Evolutionary conservation across 1,140 invertebrate species (phyloP), one percentile per base, ranked within the genome.

Genomic region (Ceratina australensis): DNA sequence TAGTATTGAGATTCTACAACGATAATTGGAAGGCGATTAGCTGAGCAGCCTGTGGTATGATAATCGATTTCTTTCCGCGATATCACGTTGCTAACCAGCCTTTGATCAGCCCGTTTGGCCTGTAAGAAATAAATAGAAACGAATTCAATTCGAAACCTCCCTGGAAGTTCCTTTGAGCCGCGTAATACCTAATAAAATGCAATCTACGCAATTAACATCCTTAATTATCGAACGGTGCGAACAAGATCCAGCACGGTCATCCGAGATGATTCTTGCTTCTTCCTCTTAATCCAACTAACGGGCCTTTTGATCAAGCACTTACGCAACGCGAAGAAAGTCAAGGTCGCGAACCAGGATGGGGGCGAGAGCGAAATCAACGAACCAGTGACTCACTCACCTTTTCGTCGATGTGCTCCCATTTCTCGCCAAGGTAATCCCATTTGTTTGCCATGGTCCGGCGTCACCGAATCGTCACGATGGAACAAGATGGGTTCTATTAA

Each of bases 321-420:
- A 84, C 57, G 82, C 78, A 84, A 84, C 67, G 3, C 20, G 13
- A 18, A 15, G 64, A 68, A 50, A 61, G 72, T 80, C 78, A 84
- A 77, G 82, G 69, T 13, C 74, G 56, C 10, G 18, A 49, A 47
- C 12, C 66, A 47, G 49, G 16, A 61, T n/a, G 20, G 15, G n/a
- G 12, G 18, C 60, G n/a, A 5, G 52, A 15, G 20, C 61, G 28
- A n/a, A 66, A 50, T 4, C 5, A 64, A 28, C 52, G 33, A 63
- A 54, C 5, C 3, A 73, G 12, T 54, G 15, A 68, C 4, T 20
- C 24, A 76, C 89, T 91, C 80, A 91, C 90, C 74, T 83, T 47
- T 60, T 81, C 83, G 47, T 87, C 87, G 69, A 91, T 88, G 84
- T 90, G 86, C 60, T 90, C 90, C 90, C 89, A 90, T 86, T 89